Evolutionary conservation across 2,113 vertebrate genomes (phyloP).

Genomic region (Periophthalmodon schlosseri): DNA sequence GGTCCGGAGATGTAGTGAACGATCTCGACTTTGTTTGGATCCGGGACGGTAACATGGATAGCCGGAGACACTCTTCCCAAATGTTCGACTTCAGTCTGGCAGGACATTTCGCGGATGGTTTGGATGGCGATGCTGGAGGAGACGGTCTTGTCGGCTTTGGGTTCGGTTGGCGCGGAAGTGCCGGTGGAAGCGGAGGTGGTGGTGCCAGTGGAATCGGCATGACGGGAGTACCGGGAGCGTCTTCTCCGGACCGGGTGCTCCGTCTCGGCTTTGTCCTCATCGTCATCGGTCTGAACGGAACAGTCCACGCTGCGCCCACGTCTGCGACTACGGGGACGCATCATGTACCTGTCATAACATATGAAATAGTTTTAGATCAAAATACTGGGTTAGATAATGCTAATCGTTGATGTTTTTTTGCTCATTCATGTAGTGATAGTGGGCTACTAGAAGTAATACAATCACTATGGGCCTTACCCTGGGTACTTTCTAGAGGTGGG

Average conservation of each 20-base stretch:
- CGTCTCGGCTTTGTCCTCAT: constrained; percentile 90
- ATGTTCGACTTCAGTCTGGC: constrained; percentile 71
- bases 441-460: no score
- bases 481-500: no score
- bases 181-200: constrained; percentile 19
- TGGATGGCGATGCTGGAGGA: constrained; percentile 91
- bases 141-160: constrained; percentile 72
- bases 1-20: constrained; percentile 95
- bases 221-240: constrained; percentile 86
- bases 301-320: constrained; percentile 90
- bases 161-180: constrained; percentile 76
- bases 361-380: background rate
- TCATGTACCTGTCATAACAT: constrained; percentile 74
- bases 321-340: constrained; percentile 83
- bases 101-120: constrained; percentile 83
- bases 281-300: constrained; percentile 95
- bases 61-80: constrained; percentile 92
- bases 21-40: constrained; percentile 91
- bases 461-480: no score
- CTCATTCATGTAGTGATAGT: no score
- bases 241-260: constrained; percentile 91
- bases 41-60: constrained; percentile 91
- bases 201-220: constrained; percentile 76
- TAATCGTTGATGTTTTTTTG: no score
- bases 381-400: background rate